Evolutionary conservation across 92 coral and sea anemone species (phyloP).

Genomic region (Chrysogorgia sp.): DNA sequence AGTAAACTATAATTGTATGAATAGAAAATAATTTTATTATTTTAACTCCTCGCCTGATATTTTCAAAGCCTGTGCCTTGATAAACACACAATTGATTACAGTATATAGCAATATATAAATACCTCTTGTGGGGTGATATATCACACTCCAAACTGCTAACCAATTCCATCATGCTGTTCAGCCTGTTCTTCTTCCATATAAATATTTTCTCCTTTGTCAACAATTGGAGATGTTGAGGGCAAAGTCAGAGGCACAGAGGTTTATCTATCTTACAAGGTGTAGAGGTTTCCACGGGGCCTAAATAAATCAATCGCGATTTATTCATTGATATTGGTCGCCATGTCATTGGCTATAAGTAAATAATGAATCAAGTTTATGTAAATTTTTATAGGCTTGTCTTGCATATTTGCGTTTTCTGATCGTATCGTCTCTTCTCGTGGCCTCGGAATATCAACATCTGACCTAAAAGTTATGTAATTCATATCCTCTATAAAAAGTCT

Average conservation of each 20-base stretch:
- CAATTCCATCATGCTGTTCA: too few relatives aligned
- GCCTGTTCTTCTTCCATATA: constrained; percentile 5
- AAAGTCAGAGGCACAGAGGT: neutral
- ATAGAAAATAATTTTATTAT: constrained; percentile 15
- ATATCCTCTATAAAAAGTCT: neutral
- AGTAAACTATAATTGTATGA: constrained; percentile 12
- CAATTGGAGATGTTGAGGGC: constrained; percentile 11
- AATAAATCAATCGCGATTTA: constrained; percentile 1
- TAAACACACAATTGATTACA: neutral
- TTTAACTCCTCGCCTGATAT: neutral
- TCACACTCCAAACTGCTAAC: constrained; percentile 12
- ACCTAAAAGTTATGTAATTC: neutral
- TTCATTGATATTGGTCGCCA: neutral
- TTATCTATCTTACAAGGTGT: neutral
- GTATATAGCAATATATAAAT: neutral
- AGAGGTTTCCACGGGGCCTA: constrained; percentile 7
- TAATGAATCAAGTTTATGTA: neutral
- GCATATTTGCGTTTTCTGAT: neutral
- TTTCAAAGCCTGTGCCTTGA: neutral
- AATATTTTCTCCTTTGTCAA: constrained; percentile 11
- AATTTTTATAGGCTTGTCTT: constrained; percentile 7
- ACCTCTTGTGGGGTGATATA: too few relatives aligned
- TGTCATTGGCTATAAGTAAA: neutral
- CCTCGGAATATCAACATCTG: neutral
- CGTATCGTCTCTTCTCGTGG: neutral